phyloP scores from a whole-genome alignment of 2,797 vertebrate species.

The Phoxinus dragarum region DNA sequence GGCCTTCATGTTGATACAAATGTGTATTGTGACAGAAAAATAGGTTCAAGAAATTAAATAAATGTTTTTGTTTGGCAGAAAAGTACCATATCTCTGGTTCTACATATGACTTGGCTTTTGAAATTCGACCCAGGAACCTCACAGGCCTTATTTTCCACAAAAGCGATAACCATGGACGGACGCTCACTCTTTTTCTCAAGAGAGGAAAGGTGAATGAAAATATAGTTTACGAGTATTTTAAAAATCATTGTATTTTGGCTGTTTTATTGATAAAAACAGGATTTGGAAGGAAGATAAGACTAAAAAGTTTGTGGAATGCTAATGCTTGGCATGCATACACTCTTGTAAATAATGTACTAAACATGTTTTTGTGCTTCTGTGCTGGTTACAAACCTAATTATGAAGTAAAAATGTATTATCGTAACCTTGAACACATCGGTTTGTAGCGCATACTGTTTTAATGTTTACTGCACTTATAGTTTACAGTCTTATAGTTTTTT shows the following conservation, averaged over 20 bases:
- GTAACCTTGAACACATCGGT: not conserved
- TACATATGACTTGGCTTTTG: constrained; percentile 66
- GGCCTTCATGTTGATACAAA: not conserved
- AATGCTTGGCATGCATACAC: not conserved
- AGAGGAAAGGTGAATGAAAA: constrained; percentile 65
- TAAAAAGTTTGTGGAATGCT: not conserved
- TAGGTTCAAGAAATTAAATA: not conserved
- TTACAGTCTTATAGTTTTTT: no score
- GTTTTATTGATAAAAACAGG: not conserved
- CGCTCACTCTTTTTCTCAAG: constrained; percentile 66
- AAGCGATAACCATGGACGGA: constrained; percentile 41
- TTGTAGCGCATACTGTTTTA: not conserved
- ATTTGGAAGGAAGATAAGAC: not conserved
- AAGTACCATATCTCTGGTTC: constrained; percentile 54
- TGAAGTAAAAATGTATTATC: not conserved
- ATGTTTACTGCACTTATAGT: no score
- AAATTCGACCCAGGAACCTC: constrained; percentile 65
- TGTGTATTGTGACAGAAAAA: not conserved
- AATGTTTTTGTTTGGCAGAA: constrained; percentile 58
- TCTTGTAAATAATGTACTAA: not conserved
- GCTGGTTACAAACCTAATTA: not conserved
- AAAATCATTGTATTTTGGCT: not conserved
- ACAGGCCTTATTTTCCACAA: constrained; percentile 71
- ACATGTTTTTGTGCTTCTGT: not conserved
- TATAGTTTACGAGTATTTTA: not conserved